phyloP scores from a whole-genome alignment of 2,797 vertebrate species.

The Sebastolobus alascanus region DNA sequence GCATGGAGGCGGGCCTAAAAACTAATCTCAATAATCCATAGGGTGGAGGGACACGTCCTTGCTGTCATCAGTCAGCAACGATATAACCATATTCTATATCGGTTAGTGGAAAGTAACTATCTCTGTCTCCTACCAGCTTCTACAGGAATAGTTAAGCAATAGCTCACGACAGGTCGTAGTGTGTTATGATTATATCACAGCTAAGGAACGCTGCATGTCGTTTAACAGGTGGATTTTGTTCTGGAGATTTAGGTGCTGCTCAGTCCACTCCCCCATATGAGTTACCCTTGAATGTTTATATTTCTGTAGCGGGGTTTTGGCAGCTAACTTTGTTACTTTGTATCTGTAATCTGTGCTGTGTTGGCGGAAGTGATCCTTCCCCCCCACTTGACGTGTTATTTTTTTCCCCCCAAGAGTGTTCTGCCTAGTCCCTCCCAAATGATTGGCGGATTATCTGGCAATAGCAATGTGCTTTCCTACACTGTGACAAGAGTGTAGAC shows the following conservation, averaged over 20 bases:
- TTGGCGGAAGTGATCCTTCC: too few relatives aligned
- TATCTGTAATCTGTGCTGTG: too few relatives aligned
- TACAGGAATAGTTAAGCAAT: slow-evolving; percentile 7
- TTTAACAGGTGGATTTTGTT: background rate
- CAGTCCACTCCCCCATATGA: too few relatives aligned
- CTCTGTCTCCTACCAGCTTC: slow-evolving; percentile 19
- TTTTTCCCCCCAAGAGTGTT: too few relatives aligned
- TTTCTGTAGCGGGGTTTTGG: too few relatives aligned
- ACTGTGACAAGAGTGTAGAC: too few relatives aligned
- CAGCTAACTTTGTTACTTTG: too few relatives aligned
- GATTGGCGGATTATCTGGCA: too few relatives aligned
- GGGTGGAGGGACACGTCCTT: slow-evolving; percentile 58
- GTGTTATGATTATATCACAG: background rate
- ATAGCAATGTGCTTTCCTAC: too few relatives aligned
- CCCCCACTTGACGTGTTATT: too few relatives aligned
- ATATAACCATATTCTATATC: slow-evolving; percentile 32
- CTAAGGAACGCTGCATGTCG: background rate
- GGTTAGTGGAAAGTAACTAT: slow-evolving; percentile 37
- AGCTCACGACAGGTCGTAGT: background rate
- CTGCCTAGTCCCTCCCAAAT: too few relatives aligned
- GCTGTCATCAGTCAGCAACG: slow-evolving; percentile 70
- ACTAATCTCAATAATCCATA: slow-evolving; percentile 75
- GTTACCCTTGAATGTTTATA: fast-evolving
- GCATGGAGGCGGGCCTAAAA: slow-evolving; percentile 52
- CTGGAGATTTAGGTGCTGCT: background rate